Conservation (phyloP, 2,888 invertebrate species). For the Brachyptera risi region DNA sequence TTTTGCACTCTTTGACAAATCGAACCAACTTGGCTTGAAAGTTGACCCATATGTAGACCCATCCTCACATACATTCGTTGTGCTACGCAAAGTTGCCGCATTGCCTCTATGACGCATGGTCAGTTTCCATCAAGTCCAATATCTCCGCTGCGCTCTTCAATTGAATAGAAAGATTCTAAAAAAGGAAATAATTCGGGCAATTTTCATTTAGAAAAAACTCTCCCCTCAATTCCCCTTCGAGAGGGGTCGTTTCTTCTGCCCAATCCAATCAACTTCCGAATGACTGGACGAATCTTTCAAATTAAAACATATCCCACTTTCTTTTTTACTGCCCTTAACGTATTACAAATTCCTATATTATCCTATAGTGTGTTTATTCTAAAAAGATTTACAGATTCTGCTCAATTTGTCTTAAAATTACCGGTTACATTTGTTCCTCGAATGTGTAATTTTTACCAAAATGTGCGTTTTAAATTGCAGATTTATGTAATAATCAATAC, state of each 20-base stretch:
- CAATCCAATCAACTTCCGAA: constrained; percentile 30
- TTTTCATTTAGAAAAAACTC: constrained; percentile 18
- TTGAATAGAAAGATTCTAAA: not conserved
- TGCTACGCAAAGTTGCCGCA: no score
- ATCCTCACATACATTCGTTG: no score
- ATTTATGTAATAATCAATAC: no score
- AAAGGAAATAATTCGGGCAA: constrained; percentile 18
- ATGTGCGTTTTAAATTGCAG: no score
- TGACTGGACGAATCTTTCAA: constrained; percentile 32
- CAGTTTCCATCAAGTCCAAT: constrained; percentile 13
- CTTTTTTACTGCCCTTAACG: constrained; percentile 14
- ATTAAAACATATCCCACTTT: constrained; percentile 28
- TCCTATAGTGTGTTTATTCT: constrained; percentile 1
- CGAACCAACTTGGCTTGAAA: no score
- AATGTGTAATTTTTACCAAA: no score
- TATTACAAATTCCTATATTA: not conserved
- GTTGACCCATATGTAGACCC: no score
- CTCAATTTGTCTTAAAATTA: no score
- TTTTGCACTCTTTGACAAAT: not conserved
- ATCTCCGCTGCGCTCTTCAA: constrained; percentile 1
- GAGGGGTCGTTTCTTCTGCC: constrained; percentile 7
- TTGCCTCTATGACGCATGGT: no score
- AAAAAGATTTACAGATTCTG: no score
- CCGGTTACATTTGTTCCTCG: no score
- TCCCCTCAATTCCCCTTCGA: not conserved